Base-by-base conservation (phyloP, 2,888 invertebrate genomes). In the Acanthosepion pharaonis region DNA sequence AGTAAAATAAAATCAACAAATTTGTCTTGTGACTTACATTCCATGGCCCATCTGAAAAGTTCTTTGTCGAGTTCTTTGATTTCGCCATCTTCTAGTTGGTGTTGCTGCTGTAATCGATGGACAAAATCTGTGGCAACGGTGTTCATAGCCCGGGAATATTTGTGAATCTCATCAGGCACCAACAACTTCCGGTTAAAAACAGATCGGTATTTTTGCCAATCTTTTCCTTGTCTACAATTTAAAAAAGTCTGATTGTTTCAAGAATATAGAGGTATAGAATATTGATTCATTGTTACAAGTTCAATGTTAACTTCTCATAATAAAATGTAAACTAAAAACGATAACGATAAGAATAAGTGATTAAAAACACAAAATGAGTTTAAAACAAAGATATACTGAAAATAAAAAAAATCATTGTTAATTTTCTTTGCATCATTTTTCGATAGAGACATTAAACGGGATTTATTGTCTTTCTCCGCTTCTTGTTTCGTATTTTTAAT, bases 1-100 rank as follows among this genome's bases (percentile, higher is more conserved):
- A 5, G 15, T 11, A 23, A 5, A 23, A 59, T 4, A 59, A 23
- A 20, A 59, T 59, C 0, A 20, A 59, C 5, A 23, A 59, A 6
- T 5, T 5, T 20, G 59, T 59, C 23, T 59, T 0, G 23, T 23
- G 9, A 78, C 78, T 78, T 78, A 78, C 78, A 78, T 78, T 78
- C 78, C 78, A 78, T 78, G 78, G 78, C 78, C 78, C 78, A 78
- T 78, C 78, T 78, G 15, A 78, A 78, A 78, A 78, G 78, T 78
- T 78, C 78, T 9, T 78, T 78, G n/a, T 78, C 78, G n/a, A 78
- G n/a, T 11, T 78, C 78, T 33, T 78, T 33, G 1, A 78, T 18
- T n/a, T 78, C 78, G 1, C n/a, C 78, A 11, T 1, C 9, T 15
- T 15, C 78, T 15, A 33, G n/a, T n/a, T 78, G 78, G 0, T 33